These are phyloP conservation scores for Barbus barbus DNA, from an alignment of 2,113 vertebrate species.

Conservation along the genomic window DNA sequence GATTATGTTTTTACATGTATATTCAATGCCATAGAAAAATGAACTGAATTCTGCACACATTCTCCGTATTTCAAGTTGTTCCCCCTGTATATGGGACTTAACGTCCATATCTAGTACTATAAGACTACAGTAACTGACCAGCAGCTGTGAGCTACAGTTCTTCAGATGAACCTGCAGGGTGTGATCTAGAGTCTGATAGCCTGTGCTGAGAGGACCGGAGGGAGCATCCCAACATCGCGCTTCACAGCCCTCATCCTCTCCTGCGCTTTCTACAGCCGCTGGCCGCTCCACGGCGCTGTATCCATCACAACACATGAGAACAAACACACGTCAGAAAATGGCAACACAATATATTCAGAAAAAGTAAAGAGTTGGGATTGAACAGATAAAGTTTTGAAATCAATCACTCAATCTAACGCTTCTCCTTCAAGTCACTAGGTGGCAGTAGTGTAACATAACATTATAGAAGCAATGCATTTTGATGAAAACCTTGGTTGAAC, in stretches of 20 bases:
- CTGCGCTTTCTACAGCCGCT: constrained; percentile 38
- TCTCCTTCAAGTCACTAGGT: constrained; percentile 40
- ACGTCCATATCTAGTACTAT: not conserved
- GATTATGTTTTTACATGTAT: no score
- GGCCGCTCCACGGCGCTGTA: constrained; percentile 27
- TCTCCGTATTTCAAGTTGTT: not conserved
- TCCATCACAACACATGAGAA: constrained; percentile 25
- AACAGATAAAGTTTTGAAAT: not conserved
- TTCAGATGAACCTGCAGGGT: constrained; percentile 84
- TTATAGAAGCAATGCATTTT: not conserved
- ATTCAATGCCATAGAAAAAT: no score
- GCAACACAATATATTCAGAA: constrained; percentile 1
- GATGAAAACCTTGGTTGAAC: not conserved
- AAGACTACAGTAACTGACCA: constrained; percentile 77
- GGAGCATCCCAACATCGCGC: constrained; percentile 70
- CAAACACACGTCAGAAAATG: not conserved
- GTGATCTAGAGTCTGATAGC: constrained; percentile 81
- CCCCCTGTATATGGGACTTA: not conserved
- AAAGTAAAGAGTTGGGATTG: not conserved
- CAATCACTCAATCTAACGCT: not conserved
- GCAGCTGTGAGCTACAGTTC: constrained; percentile 85
- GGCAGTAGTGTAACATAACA: constrained; percentile 22
- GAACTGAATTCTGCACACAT: not conserved
- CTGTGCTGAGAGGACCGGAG: constrained; percentile 79
- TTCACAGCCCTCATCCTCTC: constrained; percentile 54